Evolutionary conservation across 2,797 vertebrate genomes (phyloP), one percentile per base, ranked within the genome.

Genomic region (Enteromius thamalakanensis): DNA sequence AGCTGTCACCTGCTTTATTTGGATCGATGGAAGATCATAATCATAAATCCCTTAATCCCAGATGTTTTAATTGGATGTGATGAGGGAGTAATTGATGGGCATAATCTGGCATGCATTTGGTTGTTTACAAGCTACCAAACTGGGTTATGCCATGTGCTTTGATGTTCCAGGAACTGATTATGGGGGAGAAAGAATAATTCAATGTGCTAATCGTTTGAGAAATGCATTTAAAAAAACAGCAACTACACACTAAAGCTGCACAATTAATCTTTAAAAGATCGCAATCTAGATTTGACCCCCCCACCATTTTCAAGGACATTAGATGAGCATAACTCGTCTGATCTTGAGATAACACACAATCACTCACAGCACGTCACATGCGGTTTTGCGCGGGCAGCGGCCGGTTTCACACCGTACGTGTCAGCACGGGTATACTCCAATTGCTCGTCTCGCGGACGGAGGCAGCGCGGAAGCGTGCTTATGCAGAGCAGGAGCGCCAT

Each of bases 1-100:
- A 60, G 69, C 32, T 67, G 70, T 53, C 15, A 74, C 37, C 67
- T 40, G n/a, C n/a, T 64, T 74, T 19, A 64, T 72, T 82, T 64
- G 4, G 32, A 75, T 81, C 51, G 53, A 47, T 81, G n/a, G 64
- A 53, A 75, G n/a, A 82, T 51, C n/a, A 49, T 37, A 4, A 64
- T 72, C 34, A 47, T 77, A 11, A 37, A 49, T 47, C 58, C 29
- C 45, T 65, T 40, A 49, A 74, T 40, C 14, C 15, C 15, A 64
- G 29, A 65, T 49, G 42, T 62, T 81, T 74, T 17, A 65, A 62
- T 70, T 40, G 8, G 32, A 75, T 14, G 6, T 74, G 14, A 62
- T 32, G 42, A 62, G 40, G n/a, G 26, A 45, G 34, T 70, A 51
- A 60, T 70, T 71, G 51, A 53, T 70, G 3, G 53, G 23, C 40